A percentile compares a stretch with the other conserved stretches of the same genome.
phyloP scores from a whole-genome alignment of 2,113 vertebrate genomes.

The Proterorhinus semilunaris region DNA sequence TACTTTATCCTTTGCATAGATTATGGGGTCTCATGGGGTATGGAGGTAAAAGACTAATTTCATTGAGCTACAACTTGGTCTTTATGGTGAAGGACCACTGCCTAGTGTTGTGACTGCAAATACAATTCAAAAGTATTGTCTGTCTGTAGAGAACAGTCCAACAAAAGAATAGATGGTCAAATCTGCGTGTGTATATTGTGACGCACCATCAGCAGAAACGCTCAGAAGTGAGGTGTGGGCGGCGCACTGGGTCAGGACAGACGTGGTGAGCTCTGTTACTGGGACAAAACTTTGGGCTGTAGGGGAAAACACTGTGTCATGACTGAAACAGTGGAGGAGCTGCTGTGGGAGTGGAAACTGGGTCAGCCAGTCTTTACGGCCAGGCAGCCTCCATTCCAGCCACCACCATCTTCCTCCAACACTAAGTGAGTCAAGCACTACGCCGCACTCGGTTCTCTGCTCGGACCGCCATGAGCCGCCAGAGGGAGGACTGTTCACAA shows the following conservation, averaged over 20 bases:
- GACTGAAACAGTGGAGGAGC: constrained; percentile 55
- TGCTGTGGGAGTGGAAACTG: constrained; percentile 62
- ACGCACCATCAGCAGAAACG: neutral
- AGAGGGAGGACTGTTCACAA: constrained; percentile 15
- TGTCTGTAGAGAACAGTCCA: too few species aligned
- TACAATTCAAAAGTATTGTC: neutral
- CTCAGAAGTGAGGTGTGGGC: neutral
- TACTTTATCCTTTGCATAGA: too few species aligned
- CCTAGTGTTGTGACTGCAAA: neutral
- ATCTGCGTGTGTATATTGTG: neutral
- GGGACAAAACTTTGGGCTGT: constrained; percentile 47
- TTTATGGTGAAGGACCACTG: neutral
- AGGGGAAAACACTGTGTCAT: constrained; percentile 58
- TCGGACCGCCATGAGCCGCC: constrained; percentile 24
- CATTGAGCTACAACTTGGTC: too few species aligned
- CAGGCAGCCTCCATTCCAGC: constrained; percentile 60
- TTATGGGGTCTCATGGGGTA: too few species aligned
- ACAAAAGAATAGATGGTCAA: neutral
- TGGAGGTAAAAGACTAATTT: too few species aligned
- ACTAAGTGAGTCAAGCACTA: constrained; percentile 65
- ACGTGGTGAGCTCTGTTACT: constrained; percentile 28
- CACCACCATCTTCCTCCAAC: constrained; percentile 57
- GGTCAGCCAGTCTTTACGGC: constrained; percentile 67
- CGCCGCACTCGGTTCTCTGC: constrained; percentile 13
- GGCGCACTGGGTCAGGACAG: constrained; percentile 23